Conservation (phyloP, 2,797 vertebrate species). For the Melanotaenia trifasciata region DNA sequence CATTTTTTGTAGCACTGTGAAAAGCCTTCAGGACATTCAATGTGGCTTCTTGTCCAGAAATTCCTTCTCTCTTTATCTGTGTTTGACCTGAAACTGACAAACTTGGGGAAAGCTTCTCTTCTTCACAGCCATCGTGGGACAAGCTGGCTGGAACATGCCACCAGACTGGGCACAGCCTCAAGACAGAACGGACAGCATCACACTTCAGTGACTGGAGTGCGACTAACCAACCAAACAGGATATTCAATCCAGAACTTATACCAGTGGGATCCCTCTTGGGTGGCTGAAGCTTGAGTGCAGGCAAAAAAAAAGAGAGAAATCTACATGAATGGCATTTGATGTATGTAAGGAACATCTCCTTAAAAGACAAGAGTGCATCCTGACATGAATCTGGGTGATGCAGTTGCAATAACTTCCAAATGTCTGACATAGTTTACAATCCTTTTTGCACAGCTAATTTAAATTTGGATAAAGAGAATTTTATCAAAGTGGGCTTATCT, state of each 20-base stretch:
- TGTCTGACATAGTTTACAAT: background rate
- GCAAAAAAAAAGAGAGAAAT: background rate
- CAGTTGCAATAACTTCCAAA: too few relatives aligned
- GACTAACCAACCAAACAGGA: conserved; percentile 29
- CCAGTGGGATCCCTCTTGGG: conserved; percentile 14
- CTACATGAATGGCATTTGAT: background rate
- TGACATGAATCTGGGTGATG: too few relatives aligned
- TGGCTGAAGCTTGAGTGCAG: conserved; percentile 14
- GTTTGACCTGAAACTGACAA: conserved; percentile 16
- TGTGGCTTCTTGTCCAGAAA: background rate
- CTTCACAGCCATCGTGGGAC: conserved; percentile 27
- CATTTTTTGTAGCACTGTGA: background rate
- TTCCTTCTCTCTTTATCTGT: background rate
- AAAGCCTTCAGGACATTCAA: background rate
- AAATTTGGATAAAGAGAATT: background rate
- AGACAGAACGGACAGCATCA: conserved; percentile 27
- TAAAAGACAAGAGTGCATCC: background rate
- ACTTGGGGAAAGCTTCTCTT: conserved; percentile 24
- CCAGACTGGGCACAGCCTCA: conserved; percentile 16
- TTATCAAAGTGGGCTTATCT: conserved; percentile 1
- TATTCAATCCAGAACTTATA: conserved; percentile 14
- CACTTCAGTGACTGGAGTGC: conserved; percentile 32
- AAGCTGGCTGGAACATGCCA: conserved; percentile 22
- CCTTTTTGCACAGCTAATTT: background rate
- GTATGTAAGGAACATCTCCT: background rate